phyloP scores from a whole-genome alignment of 2,113 vertebrate species.

The Acanthisitta chloris region DNA sequence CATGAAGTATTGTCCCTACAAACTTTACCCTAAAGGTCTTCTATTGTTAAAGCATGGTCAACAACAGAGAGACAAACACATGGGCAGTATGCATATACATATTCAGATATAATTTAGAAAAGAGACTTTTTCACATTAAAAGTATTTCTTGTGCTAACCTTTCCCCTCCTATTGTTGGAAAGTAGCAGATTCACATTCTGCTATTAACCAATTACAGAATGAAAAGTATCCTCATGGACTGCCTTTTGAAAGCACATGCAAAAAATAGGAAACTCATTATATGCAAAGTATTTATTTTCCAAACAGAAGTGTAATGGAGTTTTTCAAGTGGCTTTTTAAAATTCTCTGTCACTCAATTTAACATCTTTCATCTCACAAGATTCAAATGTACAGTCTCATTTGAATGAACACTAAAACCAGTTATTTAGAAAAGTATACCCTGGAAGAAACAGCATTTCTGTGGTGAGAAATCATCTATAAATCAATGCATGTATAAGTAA shows the following conservation, averaged over 20 bases:
- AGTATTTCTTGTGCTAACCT: not conserved
- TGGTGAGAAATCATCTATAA: not conserved
- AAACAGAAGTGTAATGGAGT: not conserved
- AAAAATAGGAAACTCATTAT: not conserved
- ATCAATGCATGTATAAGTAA: not conserved
- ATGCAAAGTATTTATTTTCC: not conserved
- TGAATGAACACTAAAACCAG: not conserved
- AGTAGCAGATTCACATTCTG: not conserved
- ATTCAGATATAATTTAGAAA: not conserved
- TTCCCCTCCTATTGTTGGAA: not conserved
- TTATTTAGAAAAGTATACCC: not conserved
- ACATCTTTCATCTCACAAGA: not conserved
- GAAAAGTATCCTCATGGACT: not conserved
- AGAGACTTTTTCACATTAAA: not conserved
- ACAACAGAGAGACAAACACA: not conserved
- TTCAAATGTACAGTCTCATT: not conserved
- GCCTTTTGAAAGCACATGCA: not conserved
- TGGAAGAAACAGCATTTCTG: not conserved
- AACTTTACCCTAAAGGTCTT: not conserved
- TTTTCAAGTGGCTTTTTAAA: not conserved
- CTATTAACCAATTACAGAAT: not conserved
- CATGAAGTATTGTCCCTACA: not conserved
- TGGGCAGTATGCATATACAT: not conserved
- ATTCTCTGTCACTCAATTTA: not conserved
- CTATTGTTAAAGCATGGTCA: not conserved